These are phyloP conservation scores for Andrena chrysosceles DNA, from an alignment of 2,888 invertebrate species.

Conservation along the genomic window DNA sequence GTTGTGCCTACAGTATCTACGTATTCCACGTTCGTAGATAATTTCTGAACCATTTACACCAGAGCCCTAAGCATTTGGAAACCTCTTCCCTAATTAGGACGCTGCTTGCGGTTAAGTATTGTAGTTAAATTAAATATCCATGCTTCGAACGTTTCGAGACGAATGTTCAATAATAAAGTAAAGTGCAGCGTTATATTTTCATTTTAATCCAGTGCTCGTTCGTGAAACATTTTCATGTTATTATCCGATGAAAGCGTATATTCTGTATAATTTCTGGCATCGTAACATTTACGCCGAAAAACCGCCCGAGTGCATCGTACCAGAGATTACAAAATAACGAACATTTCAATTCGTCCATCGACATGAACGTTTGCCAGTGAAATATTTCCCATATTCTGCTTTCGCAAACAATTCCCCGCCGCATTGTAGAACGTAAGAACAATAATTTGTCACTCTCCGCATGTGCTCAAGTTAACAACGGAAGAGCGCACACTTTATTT, in stretches of 20 bases:
- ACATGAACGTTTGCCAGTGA: neutral
- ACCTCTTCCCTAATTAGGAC: too few species aligned
- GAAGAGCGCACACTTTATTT: neutral
- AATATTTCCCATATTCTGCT: neutral
- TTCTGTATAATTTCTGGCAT: constrained; percentile 27
- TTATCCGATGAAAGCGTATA: constrained; percentile 1
- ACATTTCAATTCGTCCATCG: neutral
- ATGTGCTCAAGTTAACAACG: neutral
- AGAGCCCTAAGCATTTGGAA: too few species aligned
- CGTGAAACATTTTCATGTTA: constrained; percentile 30
- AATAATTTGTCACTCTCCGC: neutral
- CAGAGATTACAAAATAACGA: neutral
- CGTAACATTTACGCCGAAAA: constrained; percentile 10
- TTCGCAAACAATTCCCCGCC: neutral
- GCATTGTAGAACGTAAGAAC: neutral
- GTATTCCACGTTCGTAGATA: too few species aligned
- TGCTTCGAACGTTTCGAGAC: constrained; percentile 1
- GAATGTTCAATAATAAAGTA: constrained; percentile 42
- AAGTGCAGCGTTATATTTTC: constrained; percentile 1
- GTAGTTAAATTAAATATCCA: neutral
- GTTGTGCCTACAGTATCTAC: too few species aligned
- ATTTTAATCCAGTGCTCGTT: too few species aligned
- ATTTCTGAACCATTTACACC: too few species aligned
- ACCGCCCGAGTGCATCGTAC: neutral
- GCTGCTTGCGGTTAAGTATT: too few species aligned